Percentiles rank a stretch among this genome's conserved stretches.
Conservation (phyloP, 2,113 vertebrate genomes). For the Pogonocichla stellata region DNA sequence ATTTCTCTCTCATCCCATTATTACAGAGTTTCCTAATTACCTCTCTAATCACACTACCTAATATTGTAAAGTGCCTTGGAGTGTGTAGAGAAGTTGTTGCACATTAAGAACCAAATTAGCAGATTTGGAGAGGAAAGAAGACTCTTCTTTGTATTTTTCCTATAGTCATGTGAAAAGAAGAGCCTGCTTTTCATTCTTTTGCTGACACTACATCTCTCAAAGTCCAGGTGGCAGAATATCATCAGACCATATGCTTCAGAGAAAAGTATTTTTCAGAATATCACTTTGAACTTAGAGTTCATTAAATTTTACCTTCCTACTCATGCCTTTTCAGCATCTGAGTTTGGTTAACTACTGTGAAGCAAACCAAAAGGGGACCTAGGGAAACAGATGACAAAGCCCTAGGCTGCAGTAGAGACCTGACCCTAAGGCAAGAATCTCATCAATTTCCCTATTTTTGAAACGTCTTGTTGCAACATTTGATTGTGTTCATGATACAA, state of each 20-base stretch:
- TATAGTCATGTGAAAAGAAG: neutral
- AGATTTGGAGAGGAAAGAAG: neutral
- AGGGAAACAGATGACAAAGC: neutral
- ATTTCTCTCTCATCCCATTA: neutral
- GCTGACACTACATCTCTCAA: neutral
- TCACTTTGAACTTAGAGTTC: neutral
- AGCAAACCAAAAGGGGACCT: neutral
- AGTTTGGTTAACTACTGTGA: neutral
- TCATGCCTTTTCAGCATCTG: neutral
- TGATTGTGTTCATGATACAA: neutral
- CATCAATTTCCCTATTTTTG: neutral
- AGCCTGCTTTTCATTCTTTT: neutral
- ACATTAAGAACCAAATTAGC: slow-evolving; percentile 30
- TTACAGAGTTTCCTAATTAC: slow-evolving; percentile 30
- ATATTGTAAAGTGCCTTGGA: slow-evolving; percentile 37
- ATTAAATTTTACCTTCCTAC: neutral
- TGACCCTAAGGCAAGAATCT: neutral
- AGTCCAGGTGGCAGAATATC: neutral
- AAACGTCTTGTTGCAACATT: neutral
- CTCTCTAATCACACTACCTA: slow-evolving; percentile 37
- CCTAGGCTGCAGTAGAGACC: neutral
- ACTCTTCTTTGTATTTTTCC: neutral
- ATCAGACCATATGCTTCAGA: neutral
- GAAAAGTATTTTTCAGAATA: neutral
- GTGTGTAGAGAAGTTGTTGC: slow-evolving; percentile 20